Conservation (phyloP, 2,888 invertebrate genomes). For the Andrena trimmerana region DNA sequence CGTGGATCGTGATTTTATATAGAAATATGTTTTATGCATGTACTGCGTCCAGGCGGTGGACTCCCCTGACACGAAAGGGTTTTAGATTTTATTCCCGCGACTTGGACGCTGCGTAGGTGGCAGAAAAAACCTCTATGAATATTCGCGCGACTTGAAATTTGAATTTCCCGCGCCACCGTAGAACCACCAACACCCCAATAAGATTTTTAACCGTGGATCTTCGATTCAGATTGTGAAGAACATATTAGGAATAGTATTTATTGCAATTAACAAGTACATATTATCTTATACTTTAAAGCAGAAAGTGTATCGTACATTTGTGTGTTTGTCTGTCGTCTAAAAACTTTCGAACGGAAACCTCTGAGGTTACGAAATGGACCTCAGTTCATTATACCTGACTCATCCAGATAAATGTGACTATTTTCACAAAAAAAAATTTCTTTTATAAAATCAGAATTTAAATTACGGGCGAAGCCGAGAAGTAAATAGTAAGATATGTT, state of each 20-base stretch:
- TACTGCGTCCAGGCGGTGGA: constrained; percentile 47
- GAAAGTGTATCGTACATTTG: no score
- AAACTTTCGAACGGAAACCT: no score
- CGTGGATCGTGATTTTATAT: constrained; percentile 79
- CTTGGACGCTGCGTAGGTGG: constrained; percentile 61
- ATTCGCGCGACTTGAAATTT: background rate
- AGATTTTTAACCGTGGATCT: background rate
- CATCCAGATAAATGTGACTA: no score
- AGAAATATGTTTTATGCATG: constrained; percentile 78
- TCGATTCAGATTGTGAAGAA: background rate
- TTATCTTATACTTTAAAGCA: no score
- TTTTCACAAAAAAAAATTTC: no score
- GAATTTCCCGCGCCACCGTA: background rate
- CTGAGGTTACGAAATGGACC: no score
- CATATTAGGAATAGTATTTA: background rate
- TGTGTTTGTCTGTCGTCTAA: no score
- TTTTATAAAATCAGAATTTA: no score
- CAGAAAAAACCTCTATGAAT: background rate
- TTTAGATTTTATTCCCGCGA: constrained; percentile 75
- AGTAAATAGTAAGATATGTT: no score
- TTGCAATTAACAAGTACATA: background rate
- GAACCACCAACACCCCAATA: background rate
- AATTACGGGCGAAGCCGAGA: no score
- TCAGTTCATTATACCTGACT: no score
- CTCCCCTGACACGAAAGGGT: constrained; percentile 73